Percentiles rank a stretch among this genome's conserved stretches.
Conservation (phyloP, 2,888 invertebrate genomes). For the Cosmia pyralina region DNA sequence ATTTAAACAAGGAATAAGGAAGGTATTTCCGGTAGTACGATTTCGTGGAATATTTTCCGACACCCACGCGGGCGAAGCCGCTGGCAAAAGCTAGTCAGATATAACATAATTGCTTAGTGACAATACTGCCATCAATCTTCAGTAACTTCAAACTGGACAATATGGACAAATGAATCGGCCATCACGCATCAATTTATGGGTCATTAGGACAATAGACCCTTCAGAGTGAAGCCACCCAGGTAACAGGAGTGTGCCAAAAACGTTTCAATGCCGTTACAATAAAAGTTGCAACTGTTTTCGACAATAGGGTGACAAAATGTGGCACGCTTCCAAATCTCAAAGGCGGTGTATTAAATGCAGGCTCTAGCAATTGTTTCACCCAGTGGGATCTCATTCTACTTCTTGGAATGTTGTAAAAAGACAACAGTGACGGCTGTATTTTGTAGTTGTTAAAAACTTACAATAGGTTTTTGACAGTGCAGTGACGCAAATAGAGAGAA, state of each 20-base stretch:
- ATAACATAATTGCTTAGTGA: conserved; percentile 55
- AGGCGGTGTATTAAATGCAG: conserved; percentile 69
- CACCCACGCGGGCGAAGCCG: too few relatives aligned
- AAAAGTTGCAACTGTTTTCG: conserved; percentile 79
- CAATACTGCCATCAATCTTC: conserved; percentile 60
- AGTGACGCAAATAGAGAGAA: conserved; percentile 45
- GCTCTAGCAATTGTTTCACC: conserved; percentile 74
- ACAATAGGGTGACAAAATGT: conserved; percentile 55
- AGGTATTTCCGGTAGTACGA: too few relatives aligned
- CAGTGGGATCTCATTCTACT: conserved; percentile 70
- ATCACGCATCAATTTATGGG: conserved; percentile 74
- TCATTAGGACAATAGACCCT: conserved; percentile 69
- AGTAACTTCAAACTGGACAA: conserved; percentile 53
- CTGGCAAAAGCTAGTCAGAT: background rate
- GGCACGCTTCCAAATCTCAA: conserved; percentile 74
- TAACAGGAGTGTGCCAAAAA: conserved; percentile 63
- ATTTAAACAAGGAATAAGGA: too few relatives aligned
- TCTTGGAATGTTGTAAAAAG: conserved; percentile 55
- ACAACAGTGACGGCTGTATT: conserved; percentile 38
- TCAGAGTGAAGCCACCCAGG: conserved; percentile 54
- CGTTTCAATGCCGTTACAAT: conserved; percentile 69
- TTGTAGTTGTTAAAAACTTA: conserved; percentile 32
- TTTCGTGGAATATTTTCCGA: too few relatives aligned
- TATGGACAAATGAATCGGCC: conserved; percentile 68
- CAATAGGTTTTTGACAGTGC: conserved; percentile 48